Percentiles rank a stretch among this genome's conserved stretches.
Evolutionary conservation across 1,140 invertebrate species (phyloP).

Genomic region (Rhopalosiphum maidis): DNA sequence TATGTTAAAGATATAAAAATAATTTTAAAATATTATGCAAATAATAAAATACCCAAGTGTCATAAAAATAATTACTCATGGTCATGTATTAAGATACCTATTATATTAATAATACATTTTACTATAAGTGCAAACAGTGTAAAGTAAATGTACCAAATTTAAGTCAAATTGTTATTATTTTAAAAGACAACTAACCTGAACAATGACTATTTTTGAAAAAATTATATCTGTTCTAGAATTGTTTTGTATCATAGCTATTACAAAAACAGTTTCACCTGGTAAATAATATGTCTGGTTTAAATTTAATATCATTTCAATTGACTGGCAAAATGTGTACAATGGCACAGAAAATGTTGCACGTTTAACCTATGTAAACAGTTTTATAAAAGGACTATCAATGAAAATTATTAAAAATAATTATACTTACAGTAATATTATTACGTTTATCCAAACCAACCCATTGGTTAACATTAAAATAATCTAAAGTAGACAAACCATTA

Average conservation of each 20-base stretch:
- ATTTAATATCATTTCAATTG: background rate
- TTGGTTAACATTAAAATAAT: conserved; percentile 24
- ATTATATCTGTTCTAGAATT: conserved; percentile 44
- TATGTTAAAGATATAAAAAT: background rate
- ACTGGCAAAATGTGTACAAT: background rate
- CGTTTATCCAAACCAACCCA: conserved; percentile 15
- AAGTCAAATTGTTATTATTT: background rate
- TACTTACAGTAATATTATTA: background rate
- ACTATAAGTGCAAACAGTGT: background rate
- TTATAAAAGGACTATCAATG: background rate
- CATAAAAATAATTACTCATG: background rate
- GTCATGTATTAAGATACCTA: too few relatives aligned
- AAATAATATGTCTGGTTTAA: conserved; percentile 29
- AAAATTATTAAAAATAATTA: background rate
- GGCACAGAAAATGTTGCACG: background rate
- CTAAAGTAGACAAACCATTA: background rate
- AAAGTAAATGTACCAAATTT: background rate
- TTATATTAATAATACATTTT: background rate
- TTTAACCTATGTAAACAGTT: conserved; percentile 40
- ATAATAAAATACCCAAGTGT: background rate
- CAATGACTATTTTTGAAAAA: conserved; percentile 19
- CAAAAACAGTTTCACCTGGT: conserved; percentile 35
- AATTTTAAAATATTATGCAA: background rate
- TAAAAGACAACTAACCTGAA: conserved; percentile 25
- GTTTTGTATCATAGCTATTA: conserved; percentile 10